Conservation (phyloP, 1,140 invertebrate species). For the Ganaspis sp. region DNA sequence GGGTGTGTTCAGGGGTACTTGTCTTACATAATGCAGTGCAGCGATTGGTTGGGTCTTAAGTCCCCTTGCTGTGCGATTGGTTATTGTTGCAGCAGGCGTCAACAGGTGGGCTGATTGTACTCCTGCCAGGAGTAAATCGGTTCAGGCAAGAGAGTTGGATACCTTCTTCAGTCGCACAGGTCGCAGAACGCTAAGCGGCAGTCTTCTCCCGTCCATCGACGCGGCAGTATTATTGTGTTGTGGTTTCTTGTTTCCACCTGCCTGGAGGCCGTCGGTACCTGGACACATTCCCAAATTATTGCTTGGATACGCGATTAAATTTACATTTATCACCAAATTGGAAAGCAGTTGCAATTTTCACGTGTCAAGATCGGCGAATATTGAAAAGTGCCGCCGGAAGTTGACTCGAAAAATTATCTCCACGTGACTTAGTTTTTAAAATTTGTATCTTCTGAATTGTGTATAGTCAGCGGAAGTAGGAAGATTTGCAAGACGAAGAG, state of each 20-base stretch:
- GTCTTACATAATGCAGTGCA: neutral
- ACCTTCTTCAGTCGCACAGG: conserved; percentile 42
- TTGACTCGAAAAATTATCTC: neutral
- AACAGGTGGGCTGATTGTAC: conserved; percentile 30
- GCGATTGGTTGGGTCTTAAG: conserved; percentile 35
- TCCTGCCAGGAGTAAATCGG: conserved; percentile 13
- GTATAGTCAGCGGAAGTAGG: neutral
- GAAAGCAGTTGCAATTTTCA: conserved; percentile 21
- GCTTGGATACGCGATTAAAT: conserved; percentile 10
- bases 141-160: neutral
- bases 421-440: neutral
- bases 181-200: conserved; percentile 58
- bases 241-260: conserved; percentile 28
- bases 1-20: conserved; percentile 45
- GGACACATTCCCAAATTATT: neutral
- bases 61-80: neutral
- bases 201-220: conserved; percentile 74
- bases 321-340: neutral
- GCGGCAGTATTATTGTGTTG: conserved; percentile 67
- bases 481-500: neutral
- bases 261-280: neutral
- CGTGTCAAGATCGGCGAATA: neutral
- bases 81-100: neutral
- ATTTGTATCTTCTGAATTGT: neutral
- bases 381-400: neutral